phyloP scores from a whole-genome alignment of 1,140 invertebrate genomes.

The Conus ventricosus region DNA sequence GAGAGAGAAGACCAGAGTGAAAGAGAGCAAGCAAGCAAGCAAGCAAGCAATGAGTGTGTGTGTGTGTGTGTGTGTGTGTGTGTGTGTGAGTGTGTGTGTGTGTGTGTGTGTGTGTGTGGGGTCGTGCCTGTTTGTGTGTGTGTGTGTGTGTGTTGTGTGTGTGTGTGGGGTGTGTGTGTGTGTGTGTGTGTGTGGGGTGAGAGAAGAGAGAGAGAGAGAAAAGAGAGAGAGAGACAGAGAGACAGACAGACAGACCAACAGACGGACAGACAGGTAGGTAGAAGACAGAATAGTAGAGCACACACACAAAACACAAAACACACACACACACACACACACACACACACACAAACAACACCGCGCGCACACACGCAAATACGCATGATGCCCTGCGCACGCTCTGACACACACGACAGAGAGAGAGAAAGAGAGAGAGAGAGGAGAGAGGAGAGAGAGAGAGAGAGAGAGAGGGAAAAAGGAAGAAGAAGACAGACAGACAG shows the following conservation, averaged over 20 bases:
- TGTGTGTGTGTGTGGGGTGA: conserved; percentile 9
- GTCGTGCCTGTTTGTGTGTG: background rate
- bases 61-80: no score
- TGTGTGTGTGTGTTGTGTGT: conserved; percentile 19
- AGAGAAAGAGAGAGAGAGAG: background rate
- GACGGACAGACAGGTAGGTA: background rate
- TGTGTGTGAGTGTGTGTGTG: no score
- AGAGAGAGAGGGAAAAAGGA: background rate
- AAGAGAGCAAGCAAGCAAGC: no score
- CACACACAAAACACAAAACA: no score
- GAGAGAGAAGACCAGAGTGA: no score
- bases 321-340: background rate
- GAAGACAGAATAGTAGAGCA: background rate
- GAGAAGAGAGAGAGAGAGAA: no score
- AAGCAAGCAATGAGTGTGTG: no score
- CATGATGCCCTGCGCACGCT: background rate
- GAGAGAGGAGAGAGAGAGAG: background rate
- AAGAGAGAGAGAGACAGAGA: no score
- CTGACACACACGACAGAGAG: background rate
- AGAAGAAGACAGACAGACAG: background rate
- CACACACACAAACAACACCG: no score
- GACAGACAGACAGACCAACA: no score
- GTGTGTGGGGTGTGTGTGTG: background rate
- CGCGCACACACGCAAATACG: no score
- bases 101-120: no score